Percentiles rank a stretch among this genome's conserved stretches.
Conservation (phyloP, 1,140 invertebrate species). For the Bicyclus anynana region DNA sequence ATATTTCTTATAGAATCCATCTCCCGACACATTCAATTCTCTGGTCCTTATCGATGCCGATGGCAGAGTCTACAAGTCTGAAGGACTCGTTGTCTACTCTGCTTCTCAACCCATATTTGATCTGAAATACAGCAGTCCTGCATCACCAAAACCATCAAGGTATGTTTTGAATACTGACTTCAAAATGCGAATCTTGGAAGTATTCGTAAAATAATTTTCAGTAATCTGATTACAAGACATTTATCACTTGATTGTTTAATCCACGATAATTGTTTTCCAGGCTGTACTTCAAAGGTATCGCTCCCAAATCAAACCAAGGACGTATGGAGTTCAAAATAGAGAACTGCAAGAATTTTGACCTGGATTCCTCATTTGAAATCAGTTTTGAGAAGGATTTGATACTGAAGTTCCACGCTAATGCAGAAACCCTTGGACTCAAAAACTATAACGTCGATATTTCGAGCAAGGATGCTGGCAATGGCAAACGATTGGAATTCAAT, state of each 20-base stretch:
- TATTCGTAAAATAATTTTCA: no score
- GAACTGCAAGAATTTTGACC: constrained; percentile 73
- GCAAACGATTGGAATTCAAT: constrained; percentile 80
- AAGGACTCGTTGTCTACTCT: constrained; percentile 66
- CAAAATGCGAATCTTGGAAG: no score
- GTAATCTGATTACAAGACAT: no score
- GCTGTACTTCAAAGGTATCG: constrained; percentile 76
- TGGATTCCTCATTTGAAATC: constrained; percentile 76
- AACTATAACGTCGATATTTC: constrained; percentile 81
- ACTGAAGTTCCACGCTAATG: constrained; percentile 81
- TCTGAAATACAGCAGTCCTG: constrained; percentile 62
- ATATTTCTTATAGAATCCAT: constrained; percentile 48
- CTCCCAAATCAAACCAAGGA: constrained; percentile 77
- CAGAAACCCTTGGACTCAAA: constrained; percentile 81
- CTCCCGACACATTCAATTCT: constrained; percentile 68
- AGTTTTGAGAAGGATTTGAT: constrained; percentile 83
- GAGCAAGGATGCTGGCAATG: constrained; percentile 79
- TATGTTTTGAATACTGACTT: constrained; percentile 19
- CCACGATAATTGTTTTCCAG: constrained; percentile 33
- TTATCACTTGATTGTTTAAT: no score
- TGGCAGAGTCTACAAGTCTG: constrained; percentile 72
- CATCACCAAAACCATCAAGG: constrained; percentile 44
- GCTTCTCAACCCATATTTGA: constrained; percentile 62
- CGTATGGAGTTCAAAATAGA: constrained; percentile 76
- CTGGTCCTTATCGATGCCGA: constrained; percentile 67